A percentile compares a stretch with the other conserved stretches of the same genome.
Evolutionary conservation across 2,888 invertebrate species (phyloP).

Genomic region (Brenthis daphne): DNA sequence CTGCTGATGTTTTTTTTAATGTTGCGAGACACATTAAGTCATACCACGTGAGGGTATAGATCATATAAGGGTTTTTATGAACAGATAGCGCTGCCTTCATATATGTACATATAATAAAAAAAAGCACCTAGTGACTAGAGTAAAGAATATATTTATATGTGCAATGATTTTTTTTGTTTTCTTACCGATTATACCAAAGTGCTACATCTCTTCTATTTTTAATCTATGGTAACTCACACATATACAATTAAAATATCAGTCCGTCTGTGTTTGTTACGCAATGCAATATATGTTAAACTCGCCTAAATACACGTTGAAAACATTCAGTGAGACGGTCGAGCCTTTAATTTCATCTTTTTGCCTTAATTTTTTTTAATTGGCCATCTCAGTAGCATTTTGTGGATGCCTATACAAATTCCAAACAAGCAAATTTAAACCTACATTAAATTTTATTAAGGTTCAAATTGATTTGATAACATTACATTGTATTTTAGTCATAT

Average conservation of each 20-base stretch:
- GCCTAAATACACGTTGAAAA: slow-evolving; percentile 55
- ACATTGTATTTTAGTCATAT: slow-evolving; percentile 37
- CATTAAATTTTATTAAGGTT: neutral
- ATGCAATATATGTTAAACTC: slow-evolving; percentile 56
- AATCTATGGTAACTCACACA: slow-evolving; percentile 40
- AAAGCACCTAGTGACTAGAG: no score
- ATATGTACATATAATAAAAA: no score
- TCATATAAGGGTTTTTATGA: no score
- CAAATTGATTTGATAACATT: neutral
- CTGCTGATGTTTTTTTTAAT: no score
- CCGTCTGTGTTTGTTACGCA: slow-evolving; percentile 49
- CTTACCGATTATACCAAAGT: slow-evolving; percentile 8
- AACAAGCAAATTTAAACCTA: slow-evolving; percentile 17
- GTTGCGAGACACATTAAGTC: no score
- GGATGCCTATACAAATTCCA: slow-evolving; percentile 38
- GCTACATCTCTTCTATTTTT: slow-evolving; percentile 2
- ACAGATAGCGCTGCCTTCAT: no score
- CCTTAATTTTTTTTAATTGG: slow-evolving; percentile 55
- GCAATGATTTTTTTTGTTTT: neutral
- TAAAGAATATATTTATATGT: no score
- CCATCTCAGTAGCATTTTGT: slow-evolving; percentile 42
- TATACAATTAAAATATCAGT: slow-evolving; percentile 44
- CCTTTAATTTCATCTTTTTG: slow-evolving; percentile 42
- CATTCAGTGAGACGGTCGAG: slow-evolving; percentile 40
- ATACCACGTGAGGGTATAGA: no score